These are phyloP conservation scores for Zootoca vivipara DNA, from an alignment of 2,113 vertebrate species.

Conservation along the genomic window DNA sequence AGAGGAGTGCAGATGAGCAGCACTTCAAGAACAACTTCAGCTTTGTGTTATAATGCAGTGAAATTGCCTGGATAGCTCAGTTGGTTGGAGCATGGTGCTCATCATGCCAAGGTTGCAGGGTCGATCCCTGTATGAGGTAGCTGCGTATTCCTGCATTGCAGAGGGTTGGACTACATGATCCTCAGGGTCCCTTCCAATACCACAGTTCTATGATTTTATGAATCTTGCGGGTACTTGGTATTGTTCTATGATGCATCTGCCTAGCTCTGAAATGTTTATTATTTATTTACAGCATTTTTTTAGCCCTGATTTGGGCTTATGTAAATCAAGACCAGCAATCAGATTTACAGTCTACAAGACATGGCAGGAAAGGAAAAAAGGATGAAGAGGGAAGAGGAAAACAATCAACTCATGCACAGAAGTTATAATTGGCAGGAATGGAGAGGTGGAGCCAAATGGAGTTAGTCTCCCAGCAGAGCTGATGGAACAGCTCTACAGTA, in stretches of 20 bases:
- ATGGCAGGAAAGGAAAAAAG: not conserved
- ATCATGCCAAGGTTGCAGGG: too few relatives aligned
- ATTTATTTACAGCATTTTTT: not conserved
- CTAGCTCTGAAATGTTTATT: not conserved
- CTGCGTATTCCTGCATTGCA: too few relatives aligned
- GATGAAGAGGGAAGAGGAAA: not conserved
- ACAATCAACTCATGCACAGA: not conserved
- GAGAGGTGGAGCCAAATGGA: not conserved
- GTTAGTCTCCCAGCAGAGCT: not conserved
- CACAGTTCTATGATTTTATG: too few relatives aligned
- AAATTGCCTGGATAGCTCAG: not conserved
- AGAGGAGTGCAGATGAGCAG: not conserved
- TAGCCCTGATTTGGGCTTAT: too few relatives aligned
- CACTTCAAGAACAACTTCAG: not conserved
- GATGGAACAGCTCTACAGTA: not conserved
- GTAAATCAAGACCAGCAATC: not conserved
- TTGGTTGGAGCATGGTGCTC: too few relatives aligned
- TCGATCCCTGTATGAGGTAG: too few relatives aligned
- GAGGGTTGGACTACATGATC: too few relatives aligned
- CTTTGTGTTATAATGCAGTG: not conserved
- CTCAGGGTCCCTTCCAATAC: too few relatives aligned
- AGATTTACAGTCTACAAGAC: not conserved
- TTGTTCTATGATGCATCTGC: not conserved
- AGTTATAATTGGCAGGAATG: not conserved
- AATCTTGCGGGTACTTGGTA: too few relatives aligned